Percentiles rank a stretch among this genome's conserved stretches.
These are phyloP conservation scores for Nymphalis polychloros DNA, from an alignment of 2,888 invertebrate species.

Conservation along the genomic window DNA sequence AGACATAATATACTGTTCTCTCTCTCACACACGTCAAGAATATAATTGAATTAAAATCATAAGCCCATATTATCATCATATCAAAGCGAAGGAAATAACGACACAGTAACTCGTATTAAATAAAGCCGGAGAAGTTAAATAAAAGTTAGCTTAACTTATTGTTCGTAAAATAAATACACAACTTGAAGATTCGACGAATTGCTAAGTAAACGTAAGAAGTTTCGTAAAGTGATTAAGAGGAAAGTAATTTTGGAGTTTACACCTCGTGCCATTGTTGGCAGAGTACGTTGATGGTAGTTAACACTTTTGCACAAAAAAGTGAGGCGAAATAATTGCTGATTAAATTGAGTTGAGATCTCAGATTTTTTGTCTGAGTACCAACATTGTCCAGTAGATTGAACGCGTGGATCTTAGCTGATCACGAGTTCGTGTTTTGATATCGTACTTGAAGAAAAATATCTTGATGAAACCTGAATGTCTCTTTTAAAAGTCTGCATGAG, in stretches of 20 bases:
- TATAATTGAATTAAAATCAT: neutral
- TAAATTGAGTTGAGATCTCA: no score
- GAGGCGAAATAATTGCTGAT: neutral
- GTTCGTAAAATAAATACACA: constrained; percentile 33
- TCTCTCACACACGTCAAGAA: no score
- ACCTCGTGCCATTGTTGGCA: constrained; percentile 42
- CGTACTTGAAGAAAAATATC: no score
- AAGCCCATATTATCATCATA: neutral
- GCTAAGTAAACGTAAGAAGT: constrained; percentile 55
- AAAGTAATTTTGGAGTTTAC: constrained; percentile 64
- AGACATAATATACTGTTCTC: no score
- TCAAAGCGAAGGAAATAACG: constrained; percentile 9
- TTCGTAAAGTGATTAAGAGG: constrained; percentile 63
- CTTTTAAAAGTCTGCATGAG: no score
- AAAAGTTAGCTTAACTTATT: constrained; percentile 17
- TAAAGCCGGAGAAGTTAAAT: constrained; percentile 9
- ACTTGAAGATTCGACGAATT: constrained; percentile 47
- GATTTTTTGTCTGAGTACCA: no score
- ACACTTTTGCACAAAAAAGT: neutral
- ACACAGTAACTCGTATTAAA: constrained; percentile 9
- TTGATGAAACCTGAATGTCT: no score
- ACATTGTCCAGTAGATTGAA: no score
- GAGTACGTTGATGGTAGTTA: neutral
- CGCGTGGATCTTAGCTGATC: no score
- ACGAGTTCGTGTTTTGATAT: no score